These are phyloP conservation scores for Drosophila prosaltans DNA, from an alignment of 1,140 invertebrate genomes.

Conservation along the genomic window DNA sequence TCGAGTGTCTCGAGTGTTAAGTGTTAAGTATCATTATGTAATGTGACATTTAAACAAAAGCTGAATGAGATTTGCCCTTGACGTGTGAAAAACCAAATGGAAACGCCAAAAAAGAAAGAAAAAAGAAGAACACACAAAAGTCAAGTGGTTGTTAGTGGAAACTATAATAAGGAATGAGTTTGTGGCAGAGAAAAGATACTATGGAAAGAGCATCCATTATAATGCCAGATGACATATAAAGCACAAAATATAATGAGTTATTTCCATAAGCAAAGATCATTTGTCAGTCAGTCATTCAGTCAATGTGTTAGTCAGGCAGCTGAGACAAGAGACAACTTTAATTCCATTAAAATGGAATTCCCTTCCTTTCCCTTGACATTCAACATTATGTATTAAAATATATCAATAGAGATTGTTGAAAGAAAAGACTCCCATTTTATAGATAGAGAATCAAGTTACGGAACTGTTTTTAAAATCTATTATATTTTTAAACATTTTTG, in stretches of 20 bases:
- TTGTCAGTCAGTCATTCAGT: slow-evolving; percentile 45
- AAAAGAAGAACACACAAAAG: slow-evolving; percentile 28
- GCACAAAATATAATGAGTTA: slow-evolving; percentile 38
- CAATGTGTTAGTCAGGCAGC: background rate
- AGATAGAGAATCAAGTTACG: too few species aligned
- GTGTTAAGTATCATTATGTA: slow-evolving; percentile 74
- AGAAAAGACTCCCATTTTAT: too few species aligned
- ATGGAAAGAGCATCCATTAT: slow-evolving; percentile 17
- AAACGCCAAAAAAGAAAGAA: slow-evolving; percentile 25
- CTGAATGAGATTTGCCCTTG: slow-evolving; percentile 49
- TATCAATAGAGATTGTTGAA: too few species aligned
- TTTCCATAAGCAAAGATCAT: slow-evolving; percentile 65
- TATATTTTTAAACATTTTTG: too few species aligned
- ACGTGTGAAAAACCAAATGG: slow-evolving; percentile 52
- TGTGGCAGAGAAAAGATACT: background rate
- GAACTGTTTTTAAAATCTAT: too few species aligned
- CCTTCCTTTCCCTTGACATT: background rate
- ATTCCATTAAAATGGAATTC: background rate
- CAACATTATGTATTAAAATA: background rate
- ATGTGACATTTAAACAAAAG: slow-evolving; percentile 75
- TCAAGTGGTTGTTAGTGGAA: slow-evolving; percentile 57
- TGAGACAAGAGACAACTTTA: background rate
- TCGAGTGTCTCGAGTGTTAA: slow-evolving; percentile 28
- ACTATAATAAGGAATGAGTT: slow-evolving; percentile 33
- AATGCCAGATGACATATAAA: slow-evolving; percentile 37